A percentile compares a stretch with the other conserved stretches of the same genome.
Conservation (phyloP, 2,797 vertebrate genomes). For the Neoniphon sammara region DNA sequence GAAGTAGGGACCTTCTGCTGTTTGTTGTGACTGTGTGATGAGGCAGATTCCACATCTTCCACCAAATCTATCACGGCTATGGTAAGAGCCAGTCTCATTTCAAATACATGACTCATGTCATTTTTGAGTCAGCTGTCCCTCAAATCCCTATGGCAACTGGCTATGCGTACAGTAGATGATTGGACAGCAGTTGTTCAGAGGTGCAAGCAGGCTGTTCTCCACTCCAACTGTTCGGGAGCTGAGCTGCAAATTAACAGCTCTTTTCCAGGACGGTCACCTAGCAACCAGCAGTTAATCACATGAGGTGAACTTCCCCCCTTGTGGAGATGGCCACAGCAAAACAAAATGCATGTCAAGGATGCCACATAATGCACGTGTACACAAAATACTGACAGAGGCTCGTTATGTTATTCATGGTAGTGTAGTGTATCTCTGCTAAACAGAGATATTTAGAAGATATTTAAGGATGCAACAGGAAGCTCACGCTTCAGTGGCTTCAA, state of each 20-base stretch:
- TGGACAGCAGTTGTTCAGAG: constrained; percentile 55
- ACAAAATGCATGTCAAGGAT: constrained; percentile 34
- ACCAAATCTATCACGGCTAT: constrained; percentile 6
- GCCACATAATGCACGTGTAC: background rate
- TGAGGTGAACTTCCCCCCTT: constrained; percentile 60
- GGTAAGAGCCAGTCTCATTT: constrained; percentile 43
- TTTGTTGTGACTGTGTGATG: background rate
- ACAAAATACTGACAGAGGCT: background rate
- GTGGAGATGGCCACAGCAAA: constrained; percentile 16
- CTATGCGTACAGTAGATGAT: constrained; percentile 66
- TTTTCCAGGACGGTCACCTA: constrained; percentile 74
- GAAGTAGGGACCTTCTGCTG: background rate
- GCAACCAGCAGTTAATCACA: constrained; percentile 77
- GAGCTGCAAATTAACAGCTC: constrained; percentile 56
- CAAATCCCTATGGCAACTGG: constrained; percentile 77
- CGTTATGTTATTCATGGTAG: background rate
- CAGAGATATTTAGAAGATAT: too few species aligned
- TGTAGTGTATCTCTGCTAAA: too few species aligned
- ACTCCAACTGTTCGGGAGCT: constrained; percentile 52
- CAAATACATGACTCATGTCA: constrained; percentile 67
- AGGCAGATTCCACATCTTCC: constrained; percentile 14
- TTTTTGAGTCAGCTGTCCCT: constrained; percentile 72
- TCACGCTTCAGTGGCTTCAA: too few species aligned
- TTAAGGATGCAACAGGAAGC: too few species aligned
- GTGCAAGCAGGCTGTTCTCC: constrained; percentile 58